Base-by-base conservation (phyloP, 2,888 invertebrate species). In the Antheraea yamamai region DNA sequence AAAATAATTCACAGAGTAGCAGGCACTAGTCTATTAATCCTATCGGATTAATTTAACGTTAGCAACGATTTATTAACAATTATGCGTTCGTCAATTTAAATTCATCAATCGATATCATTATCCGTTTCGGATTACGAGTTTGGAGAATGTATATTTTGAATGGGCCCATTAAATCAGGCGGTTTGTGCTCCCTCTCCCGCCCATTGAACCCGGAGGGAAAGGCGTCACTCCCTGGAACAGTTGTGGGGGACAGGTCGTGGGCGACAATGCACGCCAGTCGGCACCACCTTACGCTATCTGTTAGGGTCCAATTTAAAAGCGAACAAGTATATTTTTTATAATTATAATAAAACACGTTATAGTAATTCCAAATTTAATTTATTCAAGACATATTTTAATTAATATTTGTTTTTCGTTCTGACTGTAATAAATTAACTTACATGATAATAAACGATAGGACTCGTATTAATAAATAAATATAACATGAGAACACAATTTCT, bases 281-380 rank as follows among this genome's bases (percentile, higher is more conserved):
- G 86, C 87, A 86, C 87, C 88, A 82, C 79, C 78, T 81, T 82
- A 81, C 78, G 77, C 20, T 76, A 26, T 23, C 72, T 78, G 76
- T n/a, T 70, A 76, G 77, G 77, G 73, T n/a, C 73, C 39, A 75
- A 76, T 75, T 73, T 47, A 55, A 68, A 73, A 68, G 70, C 55
- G 64, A 30, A 66, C 30, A 66, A 16, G 2, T 16, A 30, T 30
- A 26, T 30, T 66, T 66, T 66, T 64, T 16, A 14, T 64, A 20
- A 64, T 64, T 26, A 4, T 64, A 26, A 8, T 12, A 4, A 26
- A 64, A 4, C 16, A 64, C 16, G 10, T 35, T 35, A 35, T 35
- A 35, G 35, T 26, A 2, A 16, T 64, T 14, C 14, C 2, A 12
- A 14, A 64, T 23, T 26, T 23, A n/a, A 20, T 7, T 58, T 58